Conservation (phyloP, 2,888 invertebrate species). For the Sclerodermus sp. region DNA sequence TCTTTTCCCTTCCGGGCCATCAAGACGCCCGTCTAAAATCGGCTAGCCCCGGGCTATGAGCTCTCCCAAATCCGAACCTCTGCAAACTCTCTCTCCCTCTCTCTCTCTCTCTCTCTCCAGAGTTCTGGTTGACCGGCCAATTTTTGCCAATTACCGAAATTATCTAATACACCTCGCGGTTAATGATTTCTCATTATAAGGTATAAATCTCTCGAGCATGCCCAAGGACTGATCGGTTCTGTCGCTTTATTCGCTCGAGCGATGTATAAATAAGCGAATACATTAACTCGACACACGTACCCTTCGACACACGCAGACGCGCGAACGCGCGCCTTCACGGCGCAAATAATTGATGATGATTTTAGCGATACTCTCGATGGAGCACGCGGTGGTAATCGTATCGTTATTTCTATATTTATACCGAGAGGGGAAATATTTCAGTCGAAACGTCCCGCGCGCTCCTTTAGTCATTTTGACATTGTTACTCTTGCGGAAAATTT, state of each 20-base stretch:
- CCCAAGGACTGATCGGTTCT: constrained; percentile 33
- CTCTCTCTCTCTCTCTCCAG: constrained; percentile 26
- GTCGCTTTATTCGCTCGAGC: constrained; percentile 25
- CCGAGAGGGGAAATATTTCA: background rate
- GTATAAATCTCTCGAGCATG: constrained; percentile 50
- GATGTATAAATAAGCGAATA: constrained; percentile 35
- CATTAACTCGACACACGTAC: too few species aligned
- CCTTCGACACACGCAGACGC: too few species aligned
- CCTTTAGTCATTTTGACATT: too few species aligned
- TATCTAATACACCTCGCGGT: constrained; percentile 55
- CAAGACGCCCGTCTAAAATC: constrained; percentile 21
- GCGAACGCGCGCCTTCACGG: too few species aligned
- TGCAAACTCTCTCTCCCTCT: constrained; percentile 9
- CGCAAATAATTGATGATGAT: background rate
- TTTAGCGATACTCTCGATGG: background rate
- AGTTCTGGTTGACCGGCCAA: constrained; percentile 36
- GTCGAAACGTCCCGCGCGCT: too few species aligned
- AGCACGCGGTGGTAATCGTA: too few species aligned
- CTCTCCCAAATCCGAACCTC: constrained; percentile 16
- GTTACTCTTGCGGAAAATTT: too few species aligned
- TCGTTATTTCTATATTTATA: too few species aligned
- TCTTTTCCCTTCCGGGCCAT: background rate
- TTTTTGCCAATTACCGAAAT: constrained; percentile 55
- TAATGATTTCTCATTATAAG: constrained; percentile 58
- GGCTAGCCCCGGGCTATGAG: constrained; percentile 26